Evolutionary conservation across 2,888 invertebrate species (phyloP).

Genomic region (Trisateles emortualis): DNA sequence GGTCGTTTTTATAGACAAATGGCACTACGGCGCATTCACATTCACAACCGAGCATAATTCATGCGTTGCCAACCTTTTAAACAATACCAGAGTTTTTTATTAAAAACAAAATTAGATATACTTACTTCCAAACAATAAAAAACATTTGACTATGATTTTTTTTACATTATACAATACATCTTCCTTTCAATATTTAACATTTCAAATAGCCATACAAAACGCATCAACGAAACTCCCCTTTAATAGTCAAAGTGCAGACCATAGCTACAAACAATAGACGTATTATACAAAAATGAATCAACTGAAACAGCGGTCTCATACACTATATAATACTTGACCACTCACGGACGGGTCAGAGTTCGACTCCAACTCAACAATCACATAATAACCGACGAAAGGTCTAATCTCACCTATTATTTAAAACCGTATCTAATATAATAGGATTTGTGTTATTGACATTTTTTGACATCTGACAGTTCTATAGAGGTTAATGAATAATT

Average conservation of each 20-base stretch:
- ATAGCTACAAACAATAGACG: conserved; percentile 80
- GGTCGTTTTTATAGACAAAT: too few species aligned
- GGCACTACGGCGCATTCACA: too few species aligned
- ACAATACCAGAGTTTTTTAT: too few species aligned
- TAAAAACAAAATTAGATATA: too few species aligned
- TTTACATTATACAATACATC: too few species aligned
- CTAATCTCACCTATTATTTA: conserved; percentile 72
- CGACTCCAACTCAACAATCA: conserved; percentile 47
- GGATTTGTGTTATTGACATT: conserved; percentile 52
- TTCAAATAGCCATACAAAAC: conserved; percentile 17
- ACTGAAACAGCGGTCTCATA: conserved; percentile 71
- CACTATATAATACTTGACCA: conserved; percentile 70
- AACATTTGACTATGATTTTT: too few species aligned
- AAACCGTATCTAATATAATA: conserved; percentile 64
- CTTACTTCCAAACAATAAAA: too few species aligned
- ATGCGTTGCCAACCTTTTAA: too few species aligned
- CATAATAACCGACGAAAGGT: conserved; percentile 65
- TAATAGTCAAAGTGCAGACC: conserved; percentile 63
- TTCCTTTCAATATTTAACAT: not conserved
- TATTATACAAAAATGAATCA: conserved; percentile 72
- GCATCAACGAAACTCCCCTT: conserved; percentile 47
- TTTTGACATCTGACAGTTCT: conserved; percentile 55
- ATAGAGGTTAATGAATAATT: conserved; percentile 52
- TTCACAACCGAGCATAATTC: too few species aligned
- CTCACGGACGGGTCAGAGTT: conserved; percentile 73